A percentile compares a stretch with the other conserved stretches of the same genome.
phyloP scores from a whole-genome alignment of 1,140 invertebrate species.

The Eumaeus atala region DNA sequence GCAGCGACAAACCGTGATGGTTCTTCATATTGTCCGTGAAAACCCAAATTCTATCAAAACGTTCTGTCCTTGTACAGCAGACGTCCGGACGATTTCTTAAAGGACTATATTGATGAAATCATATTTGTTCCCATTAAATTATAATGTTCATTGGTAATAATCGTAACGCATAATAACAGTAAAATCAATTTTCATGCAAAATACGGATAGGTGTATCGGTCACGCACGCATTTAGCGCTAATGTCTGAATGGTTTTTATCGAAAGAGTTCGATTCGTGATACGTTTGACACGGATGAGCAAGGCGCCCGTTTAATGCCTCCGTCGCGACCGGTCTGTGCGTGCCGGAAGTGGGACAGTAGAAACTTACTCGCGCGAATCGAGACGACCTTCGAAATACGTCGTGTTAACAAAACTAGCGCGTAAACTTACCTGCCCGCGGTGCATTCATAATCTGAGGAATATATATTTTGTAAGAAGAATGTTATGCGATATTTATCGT shows the following conservation, averaged over 20 bases:
- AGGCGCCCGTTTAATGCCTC: slow-evolving; percentile 9
- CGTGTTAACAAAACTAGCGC: neutral
- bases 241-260: neutral
- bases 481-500: too few relatives aligned
- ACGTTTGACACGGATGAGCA: slow-evolving; percentile 47
- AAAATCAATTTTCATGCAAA: slow-evolving; percentile 3
- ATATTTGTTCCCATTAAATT: too few relatives aligned
- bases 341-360: slow-evolving; percentile 50
- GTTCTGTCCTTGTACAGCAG: too few relatives aligned
- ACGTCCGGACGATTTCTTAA: too few relatives aligned
- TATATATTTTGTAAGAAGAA: too few relatives aligned
- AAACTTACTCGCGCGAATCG: slow-evolving; percentile 39
- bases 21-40: too few relatives aligned
- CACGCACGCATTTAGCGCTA: neutral
- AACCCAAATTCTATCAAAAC: too few relatives aligned
- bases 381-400: slow-evolving; percentile 47
- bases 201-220: neutral
- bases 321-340: slow-evolving; percentile 37
- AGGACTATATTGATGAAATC: too few relatives aligned
- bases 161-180: neutral
- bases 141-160: neutral
- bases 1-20: too few relatives aligned
- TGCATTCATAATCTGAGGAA: too few relatives aligned
- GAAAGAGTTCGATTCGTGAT: slow-evolving; percentile 22
- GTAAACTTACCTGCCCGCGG: too few relatives aligned